phyloP scores from a whole-genome alignment of 2,888 invertebrate species.

The Parascotia fuliginaria region DNA sequence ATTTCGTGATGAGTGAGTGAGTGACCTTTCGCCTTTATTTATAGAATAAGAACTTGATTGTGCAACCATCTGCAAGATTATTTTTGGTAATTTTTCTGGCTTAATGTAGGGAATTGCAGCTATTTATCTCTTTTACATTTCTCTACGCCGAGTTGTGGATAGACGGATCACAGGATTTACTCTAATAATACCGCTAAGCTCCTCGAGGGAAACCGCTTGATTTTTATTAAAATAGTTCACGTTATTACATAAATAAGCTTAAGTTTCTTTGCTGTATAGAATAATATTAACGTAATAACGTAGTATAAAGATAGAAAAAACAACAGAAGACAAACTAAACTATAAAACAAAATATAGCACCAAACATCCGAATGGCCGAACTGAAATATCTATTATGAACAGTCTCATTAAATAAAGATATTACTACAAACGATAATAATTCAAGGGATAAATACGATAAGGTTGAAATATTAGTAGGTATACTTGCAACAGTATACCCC shows the following conservation, averaged over 20 bases:
- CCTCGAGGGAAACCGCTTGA: conserved; percentile 13
- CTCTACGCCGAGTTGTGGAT: conserved; percentile 13
- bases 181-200: conserved; percentile 26
- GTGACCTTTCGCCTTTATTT: too few species aligned
- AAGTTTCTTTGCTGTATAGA: background rate
- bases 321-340: too few species aligned
- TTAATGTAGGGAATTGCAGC: conserved; percentile 65
- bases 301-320: too few species aligned
- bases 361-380: too few species aligned
- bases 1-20: too few species aligned
- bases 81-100: conserved; percentile 66
- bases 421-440: too few species aligned
- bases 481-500: background rate
- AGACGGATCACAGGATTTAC: conserved; percentile 19
- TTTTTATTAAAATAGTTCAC: conserved; percentile 13
- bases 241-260: background rate
- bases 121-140: conserved; percentile 63
- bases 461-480: background rate
- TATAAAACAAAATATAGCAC: too few species aligned
- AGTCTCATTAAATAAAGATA: too few species aligned
- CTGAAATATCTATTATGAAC: too few species aligned
- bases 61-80: conserved; percentile 46
- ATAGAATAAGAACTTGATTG: conserved; percentile 7
- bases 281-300: too few species aligned
- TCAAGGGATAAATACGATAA: too few species aligned